Percentiles rank a stretch among this genome's conserved stretches.
These are phyloP conservation scores for Cherax quadricarinatus DNA, from an alignment of 1,140 invertebrate species.

Conservation along the genomic window DNA sequence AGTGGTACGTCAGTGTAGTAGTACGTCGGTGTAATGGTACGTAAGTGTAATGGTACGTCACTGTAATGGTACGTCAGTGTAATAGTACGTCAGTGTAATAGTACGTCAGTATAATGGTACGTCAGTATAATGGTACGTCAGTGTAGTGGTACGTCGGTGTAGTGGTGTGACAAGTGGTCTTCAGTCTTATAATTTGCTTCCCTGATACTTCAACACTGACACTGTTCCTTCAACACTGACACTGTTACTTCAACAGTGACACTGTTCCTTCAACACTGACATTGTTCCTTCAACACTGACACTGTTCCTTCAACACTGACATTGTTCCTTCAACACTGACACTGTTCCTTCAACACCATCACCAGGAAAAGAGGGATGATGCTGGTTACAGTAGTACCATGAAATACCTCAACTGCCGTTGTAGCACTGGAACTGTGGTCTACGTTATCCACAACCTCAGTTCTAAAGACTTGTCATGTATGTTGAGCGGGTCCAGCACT, in stretches of 20 bases:
- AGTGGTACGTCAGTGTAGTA: neutral
- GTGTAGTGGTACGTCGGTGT: conserved; percentile 18
- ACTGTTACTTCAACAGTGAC: neutral
- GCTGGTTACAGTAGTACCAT: conserved; percentile 8
- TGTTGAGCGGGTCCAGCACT: neutral
- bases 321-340: neutral
- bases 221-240: conserved; percentile 1
- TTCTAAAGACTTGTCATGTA: neutral
- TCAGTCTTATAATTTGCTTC: neutral
- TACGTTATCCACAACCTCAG: too few relatives aligned
- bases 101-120: neutral
- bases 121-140: neutral
- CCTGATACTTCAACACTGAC: neutral
- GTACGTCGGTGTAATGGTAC: neutral
- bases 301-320: conserved; percentile 1
- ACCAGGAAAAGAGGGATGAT: neutral
- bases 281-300: too few relatives aligned
- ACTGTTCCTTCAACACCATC: conserved; percentile 1
- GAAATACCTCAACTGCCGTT: neutral
- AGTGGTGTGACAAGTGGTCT: conserved; percentile 13
- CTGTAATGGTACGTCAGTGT: neutral
- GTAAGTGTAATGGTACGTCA: conserved; percentile 16
- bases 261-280: neutral
- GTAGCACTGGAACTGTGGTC: conserved; percentile 15
- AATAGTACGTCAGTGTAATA: neutral